These are phyloP conservation scores for Idaea biselata DNA, from an alignment of 2,888 invertebrate genomes.

Conservation along the genomic window DNA sequence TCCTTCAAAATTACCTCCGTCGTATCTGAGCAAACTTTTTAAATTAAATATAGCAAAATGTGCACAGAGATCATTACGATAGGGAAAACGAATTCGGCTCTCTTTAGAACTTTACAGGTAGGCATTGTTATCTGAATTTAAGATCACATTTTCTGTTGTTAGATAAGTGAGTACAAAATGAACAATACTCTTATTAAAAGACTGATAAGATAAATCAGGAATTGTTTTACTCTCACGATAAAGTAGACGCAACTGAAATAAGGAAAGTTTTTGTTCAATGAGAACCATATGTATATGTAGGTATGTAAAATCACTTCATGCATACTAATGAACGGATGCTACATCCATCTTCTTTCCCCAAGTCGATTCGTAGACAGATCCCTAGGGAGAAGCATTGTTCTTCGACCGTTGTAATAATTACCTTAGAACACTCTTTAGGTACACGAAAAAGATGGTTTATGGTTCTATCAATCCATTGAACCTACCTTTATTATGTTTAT, in stretches of 20 bases:
- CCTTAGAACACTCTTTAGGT: neutral
- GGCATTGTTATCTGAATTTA: constrained; percentile 17
- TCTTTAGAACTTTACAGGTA: constrained; percentile 16
- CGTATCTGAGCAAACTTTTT: constrained; percentile 25
- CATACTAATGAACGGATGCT: constrained; percentile 15
- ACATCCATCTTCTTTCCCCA: constrained; percentile 48
- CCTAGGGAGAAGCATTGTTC: constrained; percentile 38
- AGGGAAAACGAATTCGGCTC: constrained; percentile 16
- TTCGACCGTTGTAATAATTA: constrained; percentile 31
- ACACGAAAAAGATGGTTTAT: too few species aligned
- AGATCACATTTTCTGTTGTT: constrained; percentile 17
- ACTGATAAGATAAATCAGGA: constrained; percentile 13
- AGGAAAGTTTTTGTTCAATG: constrained; percentile 3
- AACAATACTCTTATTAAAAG: constrained; percentile 6
- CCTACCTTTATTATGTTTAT: too few species aligned
- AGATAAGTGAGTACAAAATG: neutral
- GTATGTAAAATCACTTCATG: constrained; percentile 4
- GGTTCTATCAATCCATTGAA: too few species aligned
- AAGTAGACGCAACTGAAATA: constrained; percentile 11
- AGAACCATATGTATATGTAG: neutral
- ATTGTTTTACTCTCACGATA: constrained; percentile 10
- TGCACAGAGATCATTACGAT: constrained; percentile 18
- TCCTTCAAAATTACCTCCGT: constrained; percentile 23
- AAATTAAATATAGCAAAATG: constrained; percentile 26
- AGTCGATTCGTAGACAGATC: constrained; percentile 53